These are phyloP conservation scores for Theristicus caerulescens DNA, from an alignment of 2,113 vertebrate genomes.

Conservation along the genomic window DNA sequence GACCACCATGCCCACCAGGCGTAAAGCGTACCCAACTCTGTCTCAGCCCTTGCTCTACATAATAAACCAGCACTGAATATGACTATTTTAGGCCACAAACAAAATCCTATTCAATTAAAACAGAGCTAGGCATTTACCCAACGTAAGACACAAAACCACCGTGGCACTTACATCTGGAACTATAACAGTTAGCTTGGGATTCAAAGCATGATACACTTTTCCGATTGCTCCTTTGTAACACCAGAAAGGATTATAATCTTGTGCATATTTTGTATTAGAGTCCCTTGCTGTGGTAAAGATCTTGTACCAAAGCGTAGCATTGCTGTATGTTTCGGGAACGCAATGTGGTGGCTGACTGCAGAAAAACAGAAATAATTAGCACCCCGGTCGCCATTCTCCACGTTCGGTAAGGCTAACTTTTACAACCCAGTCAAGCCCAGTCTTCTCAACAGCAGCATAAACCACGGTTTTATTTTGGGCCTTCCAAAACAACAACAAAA, in stretches of 20 bases:
- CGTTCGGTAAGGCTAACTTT: neutral
- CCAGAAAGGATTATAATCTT: constrained; percentile 99
- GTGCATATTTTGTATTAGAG: constrained; percentile 92
- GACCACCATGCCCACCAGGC: neutral
- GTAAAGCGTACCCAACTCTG: neutral
- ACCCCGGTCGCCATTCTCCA: neutral
- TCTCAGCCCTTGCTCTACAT: neutral
- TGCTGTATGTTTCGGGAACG: constrained; percentile 92
- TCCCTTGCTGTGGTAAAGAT: constrained; percentile 94
- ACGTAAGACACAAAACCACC: neutral
- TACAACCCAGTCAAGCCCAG: neutral
- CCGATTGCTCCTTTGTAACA: constrained; percentile 98
- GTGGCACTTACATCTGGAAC: constrained; percentile 90
- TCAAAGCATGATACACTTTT: constrained; percentile 95
- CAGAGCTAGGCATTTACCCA: neutral
- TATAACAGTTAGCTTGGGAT: constrained; percentile 95
- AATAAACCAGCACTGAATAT: neutral
- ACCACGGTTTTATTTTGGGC: neutral
- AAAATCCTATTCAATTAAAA: neutral
- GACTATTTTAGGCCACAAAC: neutral
- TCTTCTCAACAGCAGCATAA: neutral
- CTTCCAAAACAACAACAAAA: neutral
- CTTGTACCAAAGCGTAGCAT: constrained; percentile 96
- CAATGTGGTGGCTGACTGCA: constrained; percentile 94
- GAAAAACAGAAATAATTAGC: constrained; percentile 13